Base-by-base conservation (phyloP, 2,113 vertebrate genomes). In the Channa argus region DNA sequence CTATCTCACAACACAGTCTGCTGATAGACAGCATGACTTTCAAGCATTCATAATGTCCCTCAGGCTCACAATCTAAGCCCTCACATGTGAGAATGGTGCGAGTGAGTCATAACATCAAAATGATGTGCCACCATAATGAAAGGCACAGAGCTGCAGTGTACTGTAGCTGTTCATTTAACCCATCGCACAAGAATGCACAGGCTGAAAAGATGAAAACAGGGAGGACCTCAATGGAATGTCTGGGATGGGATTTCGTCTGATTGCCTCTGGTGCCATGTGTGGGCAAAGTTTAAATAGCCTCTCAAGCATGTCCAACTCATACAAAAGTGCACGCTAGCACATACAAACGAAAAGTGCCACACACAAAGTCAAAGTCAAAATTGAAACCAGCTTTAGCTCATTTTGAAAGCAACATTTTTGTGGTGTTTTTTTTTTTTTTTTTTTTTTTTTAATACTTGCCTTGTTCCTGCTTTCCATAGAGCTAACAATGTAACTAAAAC, bases 91-190 rank as follows among this genome's bases (percentile, higher is more conserved):
- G 61, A 73, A 49, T 14, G 44, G 14, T 68, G 44, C 5, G 64
- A 8, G 56, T 92, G 92, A 92, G 84, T 93, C 91, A 92, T 36
- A 10, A 2, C 76, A 83, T 80, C 55, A 80, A 80, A 85, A 91
- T 86, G 74, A 82, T 60, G 77, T 74, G 81, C 37, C 78, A 75
- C 80, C 75, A 81, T 77, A 88, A 90, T 88, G 88, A 90, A 59
- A 87, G 83, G 13, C 81, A 80, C 70, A 74, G 63, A 77, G 68
- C 77, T 74, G 70, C 58, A 80, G 70, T 63, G 53, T 44, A 8
- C 56, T 74, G 78, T 46, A 55, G 81, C 79, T 71, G 75, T 75
- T 83, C 84, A 74, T 83, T 92, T 86, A 55, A 63, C 77, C 65
- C 69, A 81, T 83, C 68, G 85, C 80, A 79, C 61, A 91, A 88